Conservation (phyloP, 2,797 vertebrate species). For the Diglossa cyanea region DNA sequence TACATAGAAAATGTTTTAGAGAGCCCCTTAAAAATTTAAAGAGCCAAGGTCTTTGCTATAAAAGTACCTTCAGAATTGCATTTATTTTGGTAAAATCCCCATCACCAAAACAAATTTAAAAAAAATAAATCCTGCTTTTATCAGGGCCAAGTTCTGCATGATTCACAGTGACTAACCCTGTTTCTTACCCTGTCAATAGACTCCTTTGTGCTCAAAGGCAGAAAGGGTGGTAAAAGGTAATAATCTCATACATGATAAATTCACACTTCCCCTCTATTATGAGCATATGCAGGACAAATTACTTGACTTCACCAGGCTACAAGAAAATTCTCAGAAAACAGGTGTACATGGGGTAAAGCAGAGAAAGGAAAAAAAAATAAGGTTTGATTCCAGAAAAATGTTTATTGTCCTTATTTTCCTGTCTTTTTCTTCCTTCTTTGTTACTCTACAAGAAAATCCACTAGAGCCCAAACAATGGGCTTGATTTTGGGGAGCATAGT, state of each 20-base stretch:
- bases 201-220: constrained; percentile 12
- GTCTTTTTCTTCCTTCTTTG: background rate
- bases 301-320: background rate
- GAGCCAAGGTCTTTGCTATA: background rate
- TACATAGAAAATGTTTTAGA: background rate
- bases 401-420: background rate
- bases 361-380: background rate
- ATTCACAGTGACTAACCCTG: constrained; percentile 34
- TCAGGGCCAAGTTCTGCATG: constrained; percentile 6
- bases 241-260: background rate
- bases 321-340: background rate
- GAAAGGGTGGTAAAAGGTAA: background rate
- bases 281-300: background rate
- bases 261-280: background rate
- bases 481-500: background rate
- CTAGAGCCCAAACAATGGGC: background rate
- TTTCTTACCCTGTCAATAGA: constrained; percentile 18
- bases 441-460: background rate
- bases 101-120: background rate
- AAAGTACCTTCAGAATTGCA: background rate
- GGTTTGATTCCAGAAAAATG: background rate
- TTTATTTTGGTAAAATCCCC: background rate
- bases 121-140: background rate
- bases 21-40: background rate
- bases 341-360: background rate